Evolutionary conservation across 2,113 vertebrate genomes (phyloP).

Genomic region (Donacobius atricapilla): DNA sequence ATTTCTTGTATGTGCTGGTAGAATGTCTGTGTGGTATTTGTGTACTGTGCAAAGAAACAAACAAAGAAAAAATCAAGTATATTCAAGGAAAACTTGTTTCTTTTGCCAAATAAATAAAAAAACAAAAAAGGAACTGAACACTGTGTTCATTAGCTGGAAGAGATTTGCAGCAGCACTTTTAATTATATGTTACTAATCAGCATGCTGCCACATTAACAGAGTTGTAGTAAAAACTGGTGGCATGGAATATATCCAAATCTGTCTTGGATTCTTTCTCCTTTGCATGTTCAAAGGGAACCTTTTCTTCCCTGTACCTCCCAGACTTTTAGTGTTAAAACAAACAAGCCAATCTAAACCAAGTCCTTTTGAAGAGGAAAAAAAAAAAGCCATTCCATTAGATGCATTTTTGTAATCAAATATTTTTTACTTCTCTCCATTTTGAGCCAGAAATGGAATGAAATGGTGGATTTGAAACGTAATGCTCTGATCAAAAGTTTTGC

Average conservation of each 20-base stretch:
- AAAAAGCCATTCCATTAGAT: background rate
- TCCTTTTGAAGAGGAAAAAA: background rate
- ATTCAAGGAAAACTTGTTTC: background rate
- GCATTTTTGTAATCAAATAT: background rate
- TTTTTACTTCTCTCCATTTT: background rate
- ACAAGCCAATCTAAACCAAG: background rate
- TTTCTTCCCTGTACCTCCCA: slow-evolving; percentile 16
- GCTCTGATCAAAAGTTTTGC: background rate
- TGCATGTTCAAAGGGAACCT: slow-evolving; percentile 34
- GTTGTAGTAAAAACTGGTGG: slow-evolving; percentile 48
- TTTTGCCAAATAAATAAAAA: slow-evolving; percentile 56
- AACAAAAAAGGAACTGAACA: slow-evolving; percentile 47
- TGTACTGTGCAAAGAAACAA: background rate
- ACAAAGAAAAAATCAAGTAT: slow-evolving; percentile 8
- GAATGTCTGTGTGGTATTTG: background rate
- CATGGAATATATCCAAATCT: slow-evolving; percentile 57
- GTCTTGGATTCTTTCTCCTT: slow-evolving; percentile 36
- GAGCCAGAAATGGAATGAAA: background rate
- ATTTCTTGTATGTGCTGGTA: background rate
- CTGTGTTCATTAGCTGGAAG: slow-evolving; percentile 60
- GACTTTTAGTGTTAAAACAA: slow-evolving; percentile 20
- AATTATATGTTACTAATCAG: slow-evolving; percentile 65
- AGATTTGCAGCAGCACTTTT: slow-evolving; percentile 54
- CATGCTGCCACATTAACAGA: slow-evolving; percentile 57
- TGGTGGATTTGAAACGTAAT: background rate